Evolutionary conservation across 2,888 invertebrate genomes (phyloP), one percentile per base, ranked within the genome.

Genomic region (Melolontha melolontha): DNA sequence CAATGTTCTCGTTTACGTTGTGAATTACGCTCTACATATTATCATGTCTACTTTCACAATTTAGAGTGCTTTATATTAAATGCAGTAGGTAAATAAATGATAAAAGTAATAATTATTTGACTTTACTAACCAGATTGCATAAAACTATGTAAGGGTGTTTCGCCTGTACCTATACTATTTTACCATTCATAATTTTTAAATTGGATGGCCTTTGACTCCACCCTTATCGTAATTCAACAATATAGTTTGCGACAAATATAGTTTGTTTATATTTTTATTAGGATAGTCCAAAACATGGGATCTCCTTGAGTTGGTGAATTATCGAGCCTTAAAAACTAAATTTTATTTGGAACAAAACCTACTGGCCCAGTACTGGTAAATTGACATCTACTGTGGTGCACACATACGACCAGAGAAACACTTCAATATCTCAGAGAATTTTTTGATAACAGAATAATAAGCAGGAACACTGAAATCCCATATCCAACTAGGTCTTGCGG

Each of bases 181-280:
- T 50, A 50, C 7, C 49, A 50, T 50, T 27, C 49, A 50, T 50
- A 50, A 50, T 50, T 50, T 4, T 50, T 22, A 50, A 50, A 50
- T 50, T 17, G 27, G 49, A 47, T 14, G n/a, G n/a, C n/a, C n/a
- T n/a, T n/a, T n/a, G n/a, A n/a, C n/a, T n/a, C n/a, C n/a, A n/a
- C n/a, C n/a, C 47, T 6, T 29, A 29, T 47, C 14, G 47, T 47
- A 47, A n/a, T 47, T 47, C 47, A 47, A 47, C n/a, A n/a, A n/a
- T n/a, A n/a, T n/a, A n/a, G n/a, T n/a, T n/a, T n/a, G n/a, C n/a
- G n/a, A n/a, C 47, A 47, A 47, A 47, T 47, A 47, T 47, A 47
- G 47, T 47, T 47, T 47, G 16, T 12, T 47, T 47, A 14, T 47
- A 47, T 47, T 47, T 47, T 47, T 47, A 47, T 47, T 14, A 47